phyloP scores from a whole-genome alignment of 2,888 invertebrate species.

The Drosophila glabriapex region DNA sequence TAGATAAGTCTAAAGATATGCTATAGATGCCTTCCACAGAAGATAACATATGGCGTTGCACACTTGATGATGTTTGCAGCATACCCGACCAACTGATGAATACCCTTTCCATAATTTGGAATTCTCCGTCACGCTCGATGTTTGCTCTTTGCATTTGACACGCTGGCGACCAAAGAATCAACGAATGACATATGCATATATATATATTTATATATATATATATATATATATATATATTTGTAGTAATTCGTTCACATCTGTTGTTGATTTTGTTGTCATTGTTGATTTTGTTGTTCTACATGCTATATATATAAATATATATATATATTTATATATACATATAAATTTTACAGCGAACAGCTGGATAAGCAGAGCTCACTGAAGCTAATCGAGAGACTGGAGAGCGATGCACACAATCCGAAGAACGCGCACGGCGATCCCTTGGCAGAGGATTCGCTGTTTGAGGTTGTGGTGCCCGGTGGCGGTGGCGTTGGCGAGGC shows the following conservation, averaged over 20 bases:
- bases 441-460: constrained; percentile 51
- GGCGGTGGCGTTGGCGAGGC: constrained; percentile 30
- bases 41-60: background rate
- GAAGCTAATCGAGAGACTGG: constrained; percentile 83
- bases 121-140: constrained; percentile 19
- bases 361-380: constrained; percentile 82
- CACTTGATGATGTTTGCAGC: background rate
- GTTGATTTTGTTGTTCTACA: background rate
- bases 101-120: constrained; percentile 27
- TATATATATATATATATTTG: background rate
- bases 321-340: background rate
- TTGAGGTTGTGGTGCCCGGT: constrained; percentile 42
- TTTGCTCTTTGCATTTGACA: constrained; percentile 12
- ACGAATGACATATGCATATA: constrained; percentile 13
- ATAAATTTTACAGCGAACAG: constrained; percentile 73
- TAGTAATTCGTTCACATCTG: background rate
- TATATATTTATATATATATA: background rate
- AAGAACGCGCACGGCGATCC: constrained; percentile 35
- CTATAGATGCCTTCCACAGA: background rate
- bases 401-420: constrained; percentile 74
- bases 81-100: background rate
- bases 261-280: background rate
- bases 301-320: background rate
- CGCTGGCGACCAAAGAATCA: constrained; percentile 34
- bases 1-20: background rate